Conservation (phyloP, 2,888 invertebrate species). For the Drosophila meridiana region DNA sequence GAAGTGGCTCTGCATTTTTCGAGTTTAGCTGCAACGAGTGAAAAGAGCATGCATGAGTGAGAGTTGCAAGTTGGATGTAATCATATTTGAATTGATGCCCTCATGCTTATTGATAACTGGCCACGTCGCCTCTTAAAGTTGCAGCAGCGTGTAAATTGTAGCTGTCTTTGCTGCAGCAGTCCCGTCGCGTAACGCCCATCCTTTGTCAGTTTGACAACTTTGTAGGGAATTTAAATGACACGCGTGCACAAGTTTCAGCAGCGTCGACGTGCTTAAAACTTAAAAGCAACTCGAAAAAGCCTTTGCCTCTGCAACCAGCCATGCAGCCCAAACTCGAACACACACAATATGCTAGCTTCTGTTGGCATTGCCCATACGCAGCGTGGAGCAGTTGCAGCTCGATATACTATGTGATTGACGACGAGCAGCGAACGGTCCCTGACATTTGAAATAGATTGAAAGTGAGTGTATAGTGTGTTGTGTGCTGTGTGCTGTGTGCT, state of each 20-base stretch:
- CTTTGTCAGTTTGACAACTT: conserved; percentile 59
- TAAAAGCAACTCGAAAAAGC: conserved; percentile 53
- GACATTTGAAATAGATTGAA: conserved; percentile 70
- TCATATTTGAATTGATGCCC: conserved; percentile 61
- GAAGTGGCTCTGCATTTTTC: conserved; percentile 42
- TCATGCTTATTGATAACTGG: conserved; percentile 67
- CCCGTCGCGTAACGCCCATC: conserved; percentile 19
- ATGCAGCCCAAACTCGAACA: conserved; percentile 39
- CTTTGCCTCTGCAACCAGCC: conserved; percentile 65
- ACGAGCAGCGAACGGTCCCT: conserved; percentile 43
- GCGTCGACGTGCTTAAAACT: conserved; percentile 69
- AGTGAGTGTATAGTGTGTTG: conserved; percentile 7
- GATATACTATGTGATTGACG: conserved; percentile 33
- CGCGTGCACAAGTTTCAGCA: conserved; percentile 58
- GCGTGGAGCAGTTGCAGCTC: conserved; percentile 39
- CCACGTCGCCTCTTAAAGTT: conserved; percentile 53
- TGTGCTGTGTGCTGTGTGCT: neutral
- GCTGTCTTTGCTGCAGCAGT: neutral
- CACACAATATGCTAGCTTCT: conserved; percentile 2
- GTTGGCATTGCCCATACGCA: conserved; percentile 61
- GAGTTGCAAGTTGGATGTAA: conserved; percentile 49
- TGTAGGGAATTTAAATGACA: conserved; percentile 62
- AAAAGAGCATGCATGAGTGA: conserved; percentile 27
- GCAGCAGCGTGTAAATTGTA: conserved; percentile 39
- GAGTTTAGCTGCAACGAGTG: conserved; percentile 54